phyloP scores from a whole-genome alignment of 2,113 vertebrate genomes.

The Mastomys natalensis region DNA sequence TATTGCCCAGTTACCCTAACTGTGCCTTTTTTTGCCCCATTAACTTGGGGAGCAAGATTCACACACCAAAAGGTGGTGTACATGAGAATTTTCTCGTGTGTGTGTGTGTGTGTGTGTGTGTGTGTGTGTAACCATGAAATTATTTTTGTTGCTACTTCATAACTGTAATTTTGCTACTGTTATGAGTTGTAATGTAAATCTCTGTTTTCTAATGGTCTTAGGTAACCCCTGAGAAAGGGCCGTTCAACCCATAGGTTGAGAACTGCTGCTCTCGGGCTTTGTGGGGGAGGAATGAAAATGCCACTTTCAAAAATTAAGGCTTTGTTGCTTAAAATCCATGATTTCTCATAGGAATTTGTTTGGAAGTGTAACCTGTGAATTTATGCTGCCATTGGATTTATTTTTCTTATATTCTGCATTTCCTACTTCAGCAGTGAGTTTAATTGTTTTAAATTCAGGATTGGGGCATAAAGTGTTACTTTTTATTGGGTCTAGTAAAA shows the following conservation, averaged over 20 bases:
- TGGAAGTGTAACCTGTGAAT: slow-evolving; percentile 30
- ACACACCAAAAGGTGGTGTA: too few relatives aligned
- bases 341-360: slow-evolving; percentile 40
- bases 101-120: too few relatives aligned
- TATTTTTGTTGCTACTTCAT: not conserved
- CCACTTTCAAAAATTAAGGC: slow-evolving; percentile 16
- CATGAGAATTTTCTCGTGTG: not conserved
- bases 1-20: too few relatives aligned
- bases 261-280: not conserved
- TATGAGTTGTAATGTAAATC: not conserved
- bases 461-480: slow-evolving; percentile 51
- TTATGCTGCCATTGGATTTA: slow-evolving; percentile 46
- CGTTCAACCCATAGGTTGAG: not conserved
- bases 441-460: slow-evolving; percentile 62
- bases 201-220: not conserved
- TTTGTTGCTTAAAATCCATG: slow-evolving; percentile 35
- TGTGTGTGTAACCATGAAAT: not conserved
- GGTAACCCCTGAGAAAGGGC: not conserved
- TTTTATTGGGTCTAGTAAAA: slow-evolving; percentile 69
- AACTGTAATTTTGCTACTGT: not conserved
- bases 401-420: slow-evolving; percentile 52
- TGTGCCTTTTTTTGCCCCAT: too few relatives aligned
- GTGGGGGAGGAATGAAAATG: slow-evolving; percentile 38
- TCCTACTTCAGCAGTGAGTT: slow-evolving; percentile 53
- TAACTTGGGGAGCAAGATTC: too few relatives aligned